These are phyloP conservation scores for Arnoldichthys spilopterus DNA, from an alignment of 2,797 vertebrate species.

Conservation along the genomic window DNA sequence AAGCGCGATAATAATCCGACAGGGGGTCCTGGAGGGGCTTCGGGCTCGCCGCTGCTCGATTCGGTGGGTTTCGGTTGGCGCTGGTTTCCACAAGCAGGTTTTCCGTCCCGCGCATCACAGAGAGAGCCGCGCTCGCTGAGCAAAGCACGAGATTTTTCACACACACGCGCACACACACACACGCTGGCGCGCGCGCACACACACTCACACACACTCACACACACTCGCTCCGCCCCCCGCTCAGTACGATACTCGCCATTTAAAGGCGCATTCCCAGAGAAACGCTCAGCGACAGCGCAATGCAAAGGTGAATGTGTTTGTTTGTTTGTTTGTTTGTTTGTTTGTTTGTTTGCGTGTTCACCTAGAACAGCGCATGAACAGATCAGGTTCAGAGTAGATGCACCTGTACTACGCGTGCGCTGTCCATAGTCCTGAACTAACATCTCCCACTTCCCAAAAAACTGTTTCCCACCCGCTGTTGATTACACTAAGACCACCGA, in stretches of 20 bases:
- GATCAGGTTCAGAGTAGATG: background rate
- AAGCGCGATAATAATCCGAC: conserved; percentile 67
- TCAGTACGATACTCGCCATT: conserved; percentile 79
- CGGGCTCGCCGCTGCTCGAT: background rate
- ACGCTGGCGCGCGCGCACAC: background rate
- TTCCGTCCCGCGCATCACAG: conserved; percentile 9
- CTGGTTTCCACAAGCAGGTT: conserved; percentile 50
- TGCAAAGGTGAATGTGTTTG: too few relatives aligned
- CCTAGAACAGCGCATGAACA: background rate
- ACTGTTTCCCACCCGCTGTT: too few relatives aligned
- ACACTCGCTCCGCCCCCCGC: conserved; percentile 79
- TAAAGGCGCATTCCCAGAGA: conserved; percentile 84
- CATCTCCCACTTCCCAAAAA: too few relatives aligned
- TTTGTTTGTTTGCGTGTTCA: background rate
- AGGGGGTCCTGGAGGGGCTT: background rate
- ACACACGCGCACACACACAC: background rate
- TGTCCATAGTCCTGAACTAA: conserved; percentile 42
- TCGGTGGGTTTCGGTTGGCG: background rate
- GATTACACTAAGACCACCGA: too few relatives aligned
- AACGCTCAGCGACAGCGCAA: background rate
- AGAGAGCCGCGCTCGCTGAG: conserved; percentile 50
- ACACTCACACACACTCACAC: background rate
- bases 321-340: background rate
- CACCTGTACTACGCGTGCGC: background rate
- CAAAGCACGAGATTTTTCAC: conserved; percentile 82